Base-by-base conservation (phyloP, 2,888 invertebrate genomes). In the Camptogramma bilineatum region DNA sequence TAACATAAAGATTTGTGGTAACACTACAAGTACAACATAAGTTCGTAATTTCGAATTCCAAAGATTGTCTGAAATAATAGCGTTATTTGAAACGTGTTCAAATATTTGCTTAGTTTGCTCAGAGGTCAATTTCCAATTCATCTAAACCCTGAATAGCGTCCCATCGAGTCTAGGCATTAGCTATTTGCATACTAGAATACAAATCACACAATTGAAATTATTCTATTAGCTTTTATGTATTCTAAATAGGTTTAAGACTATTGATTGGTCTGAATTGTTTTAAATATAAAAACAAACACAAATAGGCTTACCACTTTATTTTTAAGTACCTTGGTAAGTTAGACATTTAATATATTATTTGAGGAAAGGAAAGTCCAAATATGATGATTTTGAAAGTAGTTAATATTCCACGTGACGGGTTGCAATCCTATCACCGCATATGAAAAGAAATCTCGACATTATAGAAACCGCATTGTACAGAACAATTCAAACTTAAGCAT, bases 51-150 rank as follows among this genome's bases (percentile, higher is more conserved):
- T 16, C 44, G 7, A 16, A 44, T 17, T 42, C 42, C 16, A 42
- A 42, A 42, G 42, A 42, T 18, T 3, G 21, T 48, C 47, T 19
- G 47, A 19, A 48, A 53, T 42, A 21, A 21, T 39, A 13, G 16
- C 21, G 16, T 10, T 48, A 52, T 52, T 52, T 44, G 17, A 52
- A 65, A 47, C 57, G 21, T 47, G 24, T 52, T 48, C 39, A 60
- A 60, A 48, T 58, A 63, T 57, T 44, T 44, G 57, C 44, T 42
- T 44, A 19, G 24, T 24, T 61, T 39, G 50, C 51, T 19, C 48
- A 61, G 55, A 64, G 64, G 54, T 60, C 64, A 56, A 66, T 53
- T 66, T 64, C 61, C 58, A 63, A 55, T 66, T 62, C 52, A 61
- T 52, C 54, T 39, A 54, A 61, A 16, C 4, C 44, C 17, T 63